Percentiles rank a stretch among this genome's conserved stretches.
These are phyloP conservation scores for Alcis repandata DNA, from an alignment of 2,888 invertebrate genomes.

Conservation along the genomic window DNA sequence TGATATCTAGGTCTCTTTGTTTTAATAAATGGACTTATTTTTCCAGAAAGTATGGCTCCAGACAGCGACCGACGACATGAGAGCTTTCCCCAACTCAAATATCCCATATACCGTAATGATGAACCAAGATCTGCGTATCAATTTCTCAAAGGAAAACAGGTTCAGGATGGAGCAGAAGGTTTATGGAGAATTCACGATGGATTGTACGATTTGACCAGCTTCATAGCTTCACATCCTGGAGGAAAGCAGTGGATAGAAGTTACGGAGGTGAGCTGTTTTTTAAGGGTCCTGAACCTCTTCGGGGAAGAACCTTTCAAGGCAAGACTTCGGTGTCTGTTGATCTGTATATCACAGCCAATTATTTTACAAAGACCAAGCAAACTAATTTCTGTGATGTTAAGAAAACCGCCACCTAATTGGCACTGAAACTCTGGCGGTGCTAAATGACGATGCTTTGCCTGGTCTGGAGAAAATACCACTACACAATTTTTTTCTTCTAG, in stretches of 20 bases:
- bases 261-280: slow-evolving; percentile 85
- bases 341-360: no score
- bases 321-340: no score
- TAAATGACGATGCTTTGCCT: no score
- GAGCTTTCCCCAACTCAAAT: slow-evolving; percentile 83
- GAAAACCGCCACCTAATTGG: no score
- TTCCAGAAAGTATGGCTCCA: slow-evolving; percentile 61
- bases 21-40: background rate
- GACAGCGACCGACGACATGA: slow-evolving; percentile 64
- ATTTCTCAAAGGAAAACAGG: slow-evolving; percentile 89
- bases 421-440: no score
- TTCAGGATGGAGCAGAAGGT: slow-evolving; percentile 91
- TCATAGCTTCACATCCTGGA: slow-evolving; percentile 94
- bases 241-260: slow-evolving; percentile 91
- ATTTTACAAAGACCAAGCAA: no score
- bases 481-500: no score
- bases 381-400: no score
- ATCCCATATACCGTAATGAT: slow-evolving; percentile 78
- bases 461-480: no score
- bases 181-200: slow-evolving; percentile 92
- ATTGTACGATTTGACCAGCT: slow-evolving; percentile 95
- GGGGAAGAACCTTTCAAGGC: no score
- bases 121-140: slow-evolving; percentile 73
- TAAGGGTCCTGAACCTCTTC: no score
- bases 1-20: background rate